Evolutionary conservation across 2,797 vertebrate genomes (phyloP).

Genomic region (Fistularia tabacaria): DNA sequence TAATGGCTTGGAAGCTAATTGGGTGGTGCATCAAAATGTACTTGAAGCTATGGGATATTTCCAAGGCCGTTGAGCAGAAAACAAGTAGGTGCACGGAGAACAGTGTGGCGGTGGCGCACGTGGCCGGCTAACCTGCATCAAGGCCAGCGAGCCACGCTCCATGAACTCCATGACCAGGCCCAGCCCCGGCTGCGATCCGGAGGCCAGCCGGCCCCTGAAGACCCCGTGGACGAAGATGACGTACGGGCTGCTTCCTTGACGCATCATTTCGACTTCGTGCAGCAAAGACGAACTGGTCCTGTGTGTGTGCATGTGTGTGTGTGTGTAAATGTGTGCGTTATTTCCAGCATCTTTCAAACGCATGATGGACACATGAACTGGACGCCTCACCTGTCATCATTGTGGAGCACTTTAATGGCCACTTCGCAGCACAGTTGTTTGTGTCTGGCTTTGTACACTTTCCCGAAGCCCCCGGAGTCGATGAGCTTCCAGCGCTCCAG

Average conservation of each 20-base stretch:
- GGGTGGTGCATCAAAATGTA: too few species aligned
- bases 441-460: conserved; percentile 65
- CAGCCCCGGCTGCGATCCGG: conserved; percentile 1
- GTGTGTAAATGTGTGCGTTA: background rate
- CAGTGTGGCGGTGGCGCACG: too few species aligned
- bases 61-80: too few species aligned
- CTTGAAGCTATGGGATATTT: too few species aligned
- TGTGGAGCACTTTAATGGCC: conserved; percentile 70
- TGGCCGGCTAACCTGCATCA: conserved; percentile 44
- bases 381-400: conserved; percentile 56
- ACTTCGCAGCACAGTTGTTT: conserved; percentile 54
- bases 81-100: too few species aligned
- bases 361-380: too few species aligned
- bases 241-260: conserved; percentile 52
- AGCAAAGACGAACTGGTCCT: conserved; percentile 37
- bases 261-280: conserved; percentile 68
- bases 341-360: too few species aligned
- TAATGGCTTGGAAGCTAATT: too few species aligned
- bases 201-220: conserved; percentile 42
- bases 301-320: background rate
- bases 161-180: conserved; percentile 80
- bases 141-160: conserved; percentile 68
- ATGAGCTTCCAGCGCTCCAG: conserved; percentile 53
- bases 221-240: conserved; percentile 67
- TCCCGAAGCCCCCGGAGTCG: conserved; percentile 69